A percentile compares a stretch with the other conserved stretches of the same genome.
These are phyloP conservation scores for Corticium candelabrum DNA, from an alignment of 37 sponge, comb jelly and placozoan species.

Conservation along the genomic window DNA sequence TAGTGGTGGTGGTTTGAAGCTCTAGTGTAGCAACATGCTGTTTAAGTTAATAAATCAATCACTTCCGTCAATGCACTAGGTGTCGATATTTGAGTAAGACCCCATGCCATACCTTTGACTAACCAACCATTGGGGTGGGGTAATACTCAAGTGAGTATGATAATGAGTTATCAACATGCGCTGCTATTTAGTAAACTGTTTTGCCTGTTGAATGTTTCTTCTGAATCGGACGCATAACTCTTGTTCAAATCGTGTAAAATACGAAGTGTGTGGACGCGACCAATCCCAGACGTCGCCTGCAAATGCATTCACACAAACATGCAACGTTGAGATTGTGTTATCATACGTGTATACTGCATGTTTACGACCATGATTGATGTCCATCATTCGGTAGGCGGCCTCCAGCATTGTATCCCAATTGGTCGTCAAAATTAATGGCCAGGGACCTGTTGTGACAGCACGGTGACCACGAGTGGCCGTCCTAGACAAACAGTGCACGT, in stretches of 20 bases:
- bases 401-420: not conserved
- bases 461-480: conserved; percentile 1
- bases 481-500: no score
- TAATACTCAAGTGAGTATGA: no score
- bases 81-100: no score
- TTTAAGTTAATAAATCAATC: no score
- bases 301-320: no score
- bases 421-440: conserved; percentile 3
- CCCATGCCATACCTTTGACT: no score
- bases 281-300: not conserved
- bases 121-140: no score
- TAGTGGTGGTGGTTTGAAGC: no score
- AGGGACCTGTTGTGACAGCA: not conserved
- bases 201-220: not conserved
- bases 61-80: no score
- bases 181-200: not conserved
- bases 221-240: not conserved
- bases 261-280: not conserved
- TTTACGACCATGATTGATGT: not conserved
- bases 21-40: no score
- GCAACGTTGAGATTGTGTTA: no score
- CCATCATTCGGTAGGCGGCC: not conserved
- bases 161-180: not conserved
- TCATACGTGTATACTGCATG: no score
- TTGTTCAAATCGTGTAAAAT: not conserved